phyloP scores from a whole-genome alignment of 2,888 invertebrate species.

The Smittia sp. region DNA sequence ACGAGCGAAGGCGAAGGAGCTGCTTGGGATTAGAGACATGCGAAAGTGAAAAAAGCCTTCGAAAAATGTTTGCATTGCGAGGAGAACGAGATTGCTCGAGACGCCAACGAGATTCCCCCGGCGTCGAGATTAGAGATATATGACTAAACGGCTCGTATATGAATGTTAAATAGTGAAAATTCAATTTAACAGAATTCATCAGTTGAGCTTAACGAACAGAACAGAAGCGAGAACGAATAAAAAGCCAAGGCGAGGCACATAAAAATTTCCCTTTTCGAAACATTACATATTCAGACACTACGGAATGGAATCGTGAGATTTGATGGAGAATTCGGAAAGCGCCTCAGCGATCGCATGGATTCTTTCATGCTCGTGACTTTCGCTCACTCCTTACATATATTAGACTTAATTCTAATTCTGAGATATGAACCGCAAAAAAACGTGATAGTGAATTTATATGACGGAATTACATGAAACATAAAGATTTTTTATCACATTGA shows the following conservation, averaged over 20 bases:
- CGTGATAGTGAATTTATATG: constrained; percentile 41
- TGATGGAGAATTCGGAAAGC: constrained; percentile 37
- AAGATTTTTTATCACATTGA: constrained; percentile 27
- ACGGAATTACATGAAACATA: constrained; percentile 26
- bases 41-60: constrained; percentile 13
- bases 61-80: constrained; percentile 20
- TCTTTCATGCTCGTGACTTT: not conserved
- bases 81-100: constrained; percentile 29
- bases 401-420: constrained; percentile 40
- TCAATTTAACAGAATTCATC: constrained; percentile 41
- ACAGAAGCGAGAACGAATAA: not conserved
- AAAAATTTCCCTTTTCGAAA: constrained; percentile 19
- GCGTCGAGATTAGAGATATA: constrained; percentile 39
- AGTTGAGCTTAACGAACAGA: constrained; percentile 31
- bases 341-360: not conserved
- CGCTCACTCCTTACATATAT: constrained; percentile 27
- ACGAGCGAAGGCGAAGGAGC: constrained; percentile 7
- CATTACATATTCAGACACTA: constrained; percentile 41
- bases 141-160: constrained; percentile 33
- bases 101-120: constrained; percentile 25
- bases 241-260: constrained; percentile 1
- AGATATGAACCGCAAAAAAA: constrained; percentile 41
- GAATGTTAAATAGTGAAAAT: constrained; percentile 42
- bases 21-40: not conserved
- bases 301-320: constrained; percentile 32